Evolutionary conservation across 1,140 invertebrate species (phyloP).

Genomic region (Papilio aristodemus): DNA sequence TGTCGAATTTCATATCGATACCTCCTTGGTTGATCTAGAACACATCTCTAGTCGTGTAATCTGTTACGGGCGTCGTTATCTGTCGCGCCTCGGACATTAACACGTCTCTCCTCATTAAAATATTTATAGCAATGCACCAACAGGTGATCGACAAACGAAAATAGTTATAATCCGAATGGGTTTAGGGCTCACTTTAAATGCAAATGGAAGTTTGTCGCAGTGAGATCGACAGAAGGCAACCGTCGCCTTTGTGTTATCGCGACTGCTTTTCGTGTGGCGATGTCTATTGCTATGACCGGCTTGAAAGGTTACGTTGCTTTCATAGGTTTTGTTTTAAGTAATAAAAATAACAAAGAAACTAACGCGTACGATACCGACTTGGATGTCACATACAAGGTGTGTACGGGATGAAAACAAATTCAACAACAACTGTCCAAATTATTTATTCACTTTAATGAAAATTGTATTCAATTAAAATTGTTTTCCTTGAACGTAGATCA

Average conservation of each 20-base stretch:
- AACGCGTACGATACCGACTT: no score
- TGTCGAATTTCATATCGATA: slow-evolving; percentile 36
- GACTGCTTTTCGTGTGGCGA: slow-evolving; percentile 3
- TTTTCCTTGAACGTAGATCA: no score
- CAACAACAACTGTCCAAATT: no score
- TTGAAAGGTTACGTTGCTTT: background rate
- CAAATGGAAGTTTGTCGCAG: background rate
- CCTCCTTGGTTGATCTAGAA: slow-evolving; percentile 33
- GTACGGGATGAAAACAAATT: no score
- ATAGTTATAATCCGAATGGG: background rate
- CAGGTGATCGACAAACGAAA: background rate
- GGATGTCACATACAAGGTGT: no score
- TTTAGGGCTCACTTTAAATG: background rate
- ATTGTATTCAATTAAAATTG: no score
- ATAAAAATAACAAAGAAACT: background rate
- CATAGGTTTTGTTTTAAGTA: background rate
- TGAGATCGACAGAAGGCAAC: slow-evolving; percentile 1
- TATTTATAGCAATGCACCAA: slow-evolving; percentile 34
- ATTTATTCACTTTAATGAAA: no score
- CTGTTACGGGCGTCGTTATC: slow-evolving; percentile 61
- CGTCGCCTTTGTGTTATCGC: slow-evolving; percentile 1
- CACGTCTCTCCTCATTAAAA: slow-evolving; percentile 71
- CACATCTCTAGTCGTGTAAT: slow-evolving; percentile 44
- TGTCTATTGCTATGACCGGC: background rate
- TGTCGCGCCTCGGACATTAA: slow-evolving; percentile 65